phyloP scores from a whole-genome alignment of 53 echinoderm and acorn worm species.

The Hippasteria phrygiana region DNA sequence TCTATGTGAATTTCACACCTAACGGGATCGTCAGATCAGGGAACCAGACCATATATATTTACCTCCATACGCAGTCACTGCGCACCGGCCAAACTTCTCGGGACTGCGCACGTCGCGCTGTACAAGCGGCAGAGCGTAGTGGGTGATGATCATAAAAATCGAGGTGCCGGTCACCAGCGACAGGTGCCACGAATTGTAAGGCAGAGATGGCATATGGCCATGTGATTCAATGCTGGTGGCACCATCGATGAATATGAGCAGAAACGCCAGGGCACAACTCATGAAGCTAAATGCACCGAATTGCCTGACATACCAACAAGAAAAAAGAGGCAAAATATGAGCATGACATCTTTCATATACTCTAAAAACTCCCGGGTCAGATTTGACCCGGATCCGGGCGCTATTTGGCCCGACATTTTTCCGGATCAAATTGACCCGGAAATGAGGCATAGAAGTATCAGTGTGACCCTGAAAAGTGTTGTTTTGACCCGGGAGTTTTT shows the following conservation, averaged over 20 bases:
- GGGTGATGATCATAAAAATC: conserved; percentile 45
- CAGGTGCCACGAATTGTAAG: background rate
- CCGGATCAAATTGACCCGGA: too few species aligned
- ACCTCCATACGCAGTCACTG: conserved; percentile 76
- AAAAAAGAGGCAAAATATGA: background rate
- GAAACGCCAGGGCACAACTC: background rate
- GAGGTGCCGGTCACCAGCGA: background rate
- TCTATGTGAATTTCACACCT: too few species aligned
- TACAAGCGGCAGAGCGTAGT: conserved; percentile 82
- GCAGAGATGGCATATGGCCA: background rate
- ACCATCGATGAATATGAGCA: background rate
- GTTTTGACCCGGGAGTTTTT: too few species aligned
- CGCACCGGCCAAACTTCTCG: conserved; percentile 62
- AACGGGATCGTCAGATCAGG: too few species aligned
- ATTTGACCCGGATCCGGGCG: too few species aligned
- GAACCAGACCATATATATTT: background rate
- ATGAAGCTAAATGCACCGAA: conserved; percentile 4
- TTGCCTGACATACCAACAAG: background rate
- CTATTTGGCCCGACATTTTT: too few species aligned
- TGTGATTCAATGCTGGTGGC: background rate
- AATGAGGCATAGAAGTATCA: too few species aligned
- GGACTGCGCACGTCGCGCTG: conserved; percentile 90
- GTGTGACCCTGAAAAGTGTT: too few species aligned
- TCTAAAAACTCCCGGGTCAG: too few species aligned
- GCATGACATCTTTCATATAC: background rate